Conservation (phyloP, 2,113 vertebrate species). For the Ceyx margarethae region DNA sequence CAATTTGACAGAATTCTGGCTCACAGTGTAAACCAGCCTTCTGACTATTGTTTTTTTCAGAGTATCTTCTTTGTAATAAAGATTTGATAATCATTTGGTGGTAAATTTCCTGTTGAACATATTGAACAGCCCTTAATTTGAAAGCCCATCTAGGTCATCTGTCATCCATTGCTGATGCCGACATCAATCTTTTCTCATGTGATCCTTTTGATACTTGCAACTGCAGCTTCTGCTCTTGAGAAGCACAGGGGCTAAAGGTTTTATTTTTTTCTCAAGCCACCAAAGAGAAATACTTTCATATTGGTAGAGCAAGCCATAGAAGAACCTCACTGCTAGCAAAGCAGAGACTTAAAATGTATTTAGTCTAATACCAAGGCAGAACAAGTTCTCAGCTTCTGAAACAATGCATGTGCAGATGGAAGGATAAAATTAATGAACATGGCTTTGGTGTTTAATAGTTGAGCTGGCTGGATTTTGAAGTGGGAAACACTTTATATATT, state of each 20-base stretch:
- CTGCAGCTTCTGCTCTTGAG: not conserved
- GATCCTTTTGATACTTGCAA: not conserved
- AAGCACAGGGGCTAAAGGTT: not conserved
- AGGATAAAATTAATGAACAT: fast-evolving
- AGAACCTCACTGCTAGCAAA: not conserved
- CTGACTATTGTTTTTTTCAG: not conserved
- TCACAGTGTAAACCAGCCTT: not conserved
- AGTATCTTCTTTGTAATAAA: not conserved
- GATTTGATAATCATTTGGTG: not conserved
- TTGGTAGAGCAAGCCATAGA: not conserved
- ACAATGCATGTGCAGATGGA: not conserved
- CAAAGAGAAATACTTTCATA: not conserved
- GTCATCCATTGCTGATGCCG: not conserved
- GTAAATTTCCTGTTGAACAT: not conserved
- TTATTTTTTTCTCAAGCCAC: not conserved
- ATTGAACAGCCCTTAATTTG: slow-evolving; percentile 22
- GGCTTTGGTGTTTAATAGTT: not conserved
- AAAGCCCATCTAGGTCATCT: not conserved
- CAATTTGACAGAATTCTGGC: not conserved
- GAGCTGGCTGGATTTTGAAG: not conserved
- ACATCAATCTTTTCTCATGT: not conserved
- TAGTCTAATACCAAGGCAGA: not conserved
- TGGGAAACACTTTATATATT: not conserved
- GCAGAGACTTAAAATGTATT: not conserved
- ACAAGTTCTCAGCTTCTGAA: not conserved